Percentiles rank a stretch among this genome's conserved stretches.
These are phyloP conservation scores for Alviniconcha strummeri DNA, from an alignment of 2,888 invertebrate species.

Conservation along the genomic window DNA sequence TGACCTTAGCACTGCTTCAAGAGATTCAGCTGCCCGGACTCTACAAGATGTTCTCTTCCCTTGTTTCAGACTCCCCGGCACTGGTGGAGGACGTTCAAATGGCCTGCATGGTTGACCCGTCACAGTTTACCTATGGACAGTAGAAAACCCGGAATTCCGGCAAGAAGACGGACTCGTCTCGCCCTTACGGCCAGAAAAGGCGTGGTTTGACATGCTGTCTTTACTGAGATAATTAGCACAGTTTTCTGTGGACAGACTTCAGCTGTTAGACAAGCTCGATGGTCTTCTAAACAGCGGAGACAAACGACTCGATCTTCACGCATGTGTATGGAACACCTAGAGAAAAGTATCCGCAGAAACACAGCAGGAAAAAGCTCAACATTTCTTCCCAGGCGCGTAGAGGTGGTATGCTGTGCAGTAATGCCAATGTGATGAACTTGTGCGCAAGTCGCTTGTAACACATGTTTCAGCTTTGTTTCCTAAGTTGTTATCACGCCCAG, in stretches of 20 bases:
- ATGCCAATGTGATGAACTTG: too few species aligned
- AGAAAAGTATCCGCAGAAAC: too few species aligned
- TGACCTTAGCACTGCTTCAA: too few species aligned
- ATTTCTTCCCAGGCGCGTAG: too few species aligned
- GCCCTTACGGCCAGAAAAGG: background rate
- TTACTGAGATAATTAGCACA: background rate
- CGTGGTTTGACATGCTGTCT: background rate
- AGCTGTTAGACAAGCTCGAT: too few species aligned
- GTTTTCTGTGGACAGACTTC: background rate
- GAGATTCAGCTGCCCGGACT: too few species aligned
- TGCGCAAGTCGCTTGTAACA: too few species aligned
- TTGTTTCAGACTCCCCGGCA: constrained; percentile 62
- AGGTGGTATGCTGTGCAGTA: too few species aligned
- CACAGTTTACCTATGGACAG: constrained; percentile 47
- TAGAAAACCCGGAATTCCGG: background rate
- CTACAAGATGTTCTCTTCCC: background rate
- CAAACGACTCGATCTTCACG: background rate
- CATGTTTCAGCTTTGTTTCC: too few species aligned
- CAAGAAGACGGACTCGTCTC: background rate
- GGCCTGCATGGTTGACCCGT: constrained; percentile 49
- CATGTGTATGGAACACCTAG: background rate
- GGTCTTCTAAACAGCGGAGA: too few species aligned
- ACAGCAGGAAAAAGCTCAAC: too few species aligned
- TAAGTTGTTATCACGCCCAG: too few species aligned
- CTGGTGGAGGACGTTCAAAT: constrained; percentile 60